phyloP scores from a whole-genome alignment of 2,113 vertebrate species.

The Puma concolor region DNA sequence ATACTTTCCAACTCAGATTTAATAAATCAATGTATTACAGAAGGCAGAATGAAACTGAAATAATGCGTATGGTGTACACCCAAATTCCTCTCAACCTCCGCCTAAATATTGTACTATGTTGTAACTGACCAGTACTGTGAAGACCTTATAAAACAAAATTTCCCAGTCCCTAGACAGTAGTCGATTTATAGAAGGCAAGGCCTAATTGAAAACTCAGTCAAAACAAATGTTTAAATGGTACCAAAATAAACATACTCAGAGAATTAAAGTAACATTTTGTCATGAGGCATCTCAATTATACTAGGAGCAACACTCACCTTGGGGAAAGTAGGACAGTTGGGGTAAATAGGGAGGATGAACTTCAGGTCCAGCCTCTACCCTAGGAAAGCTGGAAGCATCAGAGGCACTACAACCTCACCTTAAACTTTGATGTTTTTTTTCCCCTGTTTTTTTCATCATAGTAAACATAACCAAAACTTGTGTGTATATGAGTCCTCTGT shows the following conservation, averaged over 20 bases:
- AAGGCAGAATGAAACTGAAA: slow-evolving; percentile 47
- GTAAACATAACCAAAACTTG: slow-evolving; percentile 17
- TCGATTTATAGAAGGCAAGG: background rate
- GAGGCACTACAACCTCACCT: background rate
- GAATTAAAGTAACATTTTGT: background rate
- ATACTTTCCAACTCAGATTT: slow-evolving; percentile 48
- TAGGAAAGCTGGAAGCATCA: background rate
- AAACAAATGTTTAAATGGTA: slow-evolving; percentile 25
- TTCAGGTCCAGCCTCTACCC: background rate
- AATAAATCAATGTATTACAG: background rate
- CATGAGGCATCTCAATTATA: background rate
- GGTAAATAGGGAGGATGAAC: background rate
- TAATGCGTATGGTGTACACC: background rate
- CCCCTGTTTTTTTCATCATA: background rate
- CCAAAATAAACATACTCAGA: slow-evolving; percentile 12
- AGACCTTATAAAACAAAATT: background rate
- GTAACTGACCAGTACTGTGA: background rate
- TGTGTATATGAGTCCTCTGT: background rate
- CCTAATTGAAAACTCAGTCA: slow-evolving; percentile 2
- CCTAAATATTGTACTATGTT: background rate
- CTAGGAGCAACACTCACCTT: slow-evolving; percentile 5
- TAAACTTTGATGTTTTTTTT: background rate
- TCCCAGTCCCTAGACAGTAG: background rate
- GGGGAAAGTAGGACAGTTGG: background rate
- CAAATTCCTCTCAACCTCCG: background rate